phyloP scores from a whole-genome alignment of 2,113 vertebrate genomes.

The Puma concolor region DNA sequence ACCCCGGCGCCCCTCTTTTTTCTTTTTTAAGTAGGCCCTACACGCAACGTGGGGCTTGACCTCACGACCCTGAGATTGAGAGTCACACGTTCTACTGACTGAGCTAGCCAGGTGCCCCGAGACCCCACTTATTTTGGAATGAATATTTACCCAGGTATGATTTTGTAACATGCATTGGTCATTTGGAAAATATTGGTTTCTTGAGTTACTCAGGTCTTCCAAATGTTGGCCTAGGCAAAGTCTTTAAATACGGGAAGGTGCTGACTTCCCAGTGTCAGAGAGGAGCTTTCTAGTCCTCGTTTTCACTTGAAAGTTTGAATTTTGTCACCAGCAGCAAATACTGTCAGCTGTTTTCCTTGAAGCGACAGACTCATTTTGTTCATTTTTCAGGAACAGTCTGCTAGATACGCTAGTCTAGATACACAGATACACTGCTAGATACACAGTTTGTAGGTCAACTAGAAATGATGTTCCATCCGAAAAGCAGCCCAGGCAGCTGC shows the following conservation, averaged over 20 bases:
- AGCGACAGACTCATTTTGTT: background rate
- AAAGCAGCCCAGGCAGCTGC: background rate
- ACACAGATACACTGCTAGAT: too few species aligned
- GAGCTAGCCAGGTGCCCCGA: background rate
- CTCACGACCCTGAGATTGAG: background rate
- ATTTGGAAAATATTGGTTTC: background rate
- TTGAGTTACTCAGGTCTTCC: background rate
- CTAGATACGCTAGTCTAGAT: background rate
- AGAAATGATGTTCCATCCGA: background rate
- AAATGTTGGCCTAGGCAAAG: background rate
- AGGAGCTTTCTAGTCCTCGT: background rate
- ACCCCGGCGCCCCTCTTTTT: too few species aligned
- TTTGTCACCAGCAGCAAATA: background rate
- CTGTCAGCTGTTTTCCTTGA: conserved; percentile 34
- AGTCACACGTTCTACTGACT: background rate
- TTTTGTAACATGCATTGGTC: background rate
- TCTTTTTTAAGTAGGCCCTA: background rate
- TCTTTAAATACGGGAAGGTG: background rate
- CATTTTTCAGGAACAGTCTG: background rate
- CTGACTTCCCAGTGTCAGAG: background rate
- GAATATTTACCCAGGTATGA: background rate
- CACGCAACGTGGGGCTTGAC: background rate
- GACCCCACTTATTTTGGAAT: background rate
- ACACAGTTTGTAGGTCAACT: background rate
- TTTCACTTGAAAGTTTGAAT: conserved; percentile 5